A percentile compares a stretch with the other conserved stretches of the same genome.
These are phyloP conservation scores for Omphaloscelis lunosa DNA, from an alignment of 2,888 invertebrate species.

Conservation along the genomic window DNA sequence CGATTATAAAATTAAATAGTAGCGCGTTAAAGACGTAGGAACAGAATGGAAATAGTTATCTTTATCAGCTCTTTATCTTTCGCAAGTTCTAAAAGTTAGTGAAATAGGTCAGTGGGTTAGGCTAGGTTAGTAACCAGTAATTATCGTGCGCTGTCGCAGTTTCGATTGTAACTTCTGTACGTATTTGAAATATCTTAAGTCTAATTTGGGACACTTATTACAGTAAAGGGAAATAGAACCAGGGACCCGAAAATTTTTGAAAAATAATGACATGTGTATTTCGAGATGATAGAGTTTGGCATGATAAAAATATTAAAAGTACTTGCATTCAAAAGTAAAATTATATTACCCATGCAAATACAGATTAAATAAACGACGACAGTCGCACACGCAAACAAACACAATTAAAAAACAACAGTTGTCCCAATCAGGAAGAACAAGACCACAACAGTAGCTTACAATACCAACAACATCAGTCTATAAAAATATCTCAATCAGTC, in stretches of 20 bases:
- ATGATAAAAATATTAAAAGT: too few species aligned
- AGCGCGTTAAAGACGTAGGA: conserved; percentile 34
- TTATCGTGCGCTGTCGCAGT: conserved; percentile 37
- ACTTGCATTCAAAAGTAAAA: too few species aligned
- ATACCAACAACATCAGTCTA: conserved; percentile 62
- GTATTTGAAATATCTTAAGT: conserved; percentile 20
- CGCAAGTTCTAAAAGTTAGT: conserved; percentile 57
- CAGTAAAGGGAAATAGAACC: neutral
- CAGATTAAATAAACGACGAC: conserved; percentile 6
- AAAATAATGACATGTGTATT: too few species aligned
- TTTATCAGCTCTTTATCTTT: conserved; percentile 55
- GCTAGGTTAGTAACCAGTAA: conserved; percentile 47
- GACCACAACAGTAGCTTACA: conserved; percentile 73
- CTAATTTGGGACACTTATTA: neutral
- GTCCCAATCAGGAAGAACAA: conserved; percentile 68
- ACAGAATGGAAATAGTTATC: conserved; percentile 47
- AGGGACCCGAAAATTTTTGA: too few species aligned
- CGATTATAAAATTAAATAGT: conserved; percentile 11
- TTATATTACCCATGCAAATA: neutral
- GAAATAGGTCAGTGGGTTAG: conserved; percentile 60
- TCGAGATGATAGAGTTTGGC: too few species aligned
- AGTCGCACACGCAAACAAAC: conserved; percentile 13
- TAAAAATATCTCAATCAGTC: conserved; percentile 85
- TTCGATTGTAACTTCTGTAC: conserved; percentile 36
- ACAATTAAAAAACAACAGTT: conserved; percentile 20